These are phyloP conservation scores for Orthosia gracilis DNA, from an alignment of 2,888 invertebrate species.

Conservation along the genomic window DNA sequence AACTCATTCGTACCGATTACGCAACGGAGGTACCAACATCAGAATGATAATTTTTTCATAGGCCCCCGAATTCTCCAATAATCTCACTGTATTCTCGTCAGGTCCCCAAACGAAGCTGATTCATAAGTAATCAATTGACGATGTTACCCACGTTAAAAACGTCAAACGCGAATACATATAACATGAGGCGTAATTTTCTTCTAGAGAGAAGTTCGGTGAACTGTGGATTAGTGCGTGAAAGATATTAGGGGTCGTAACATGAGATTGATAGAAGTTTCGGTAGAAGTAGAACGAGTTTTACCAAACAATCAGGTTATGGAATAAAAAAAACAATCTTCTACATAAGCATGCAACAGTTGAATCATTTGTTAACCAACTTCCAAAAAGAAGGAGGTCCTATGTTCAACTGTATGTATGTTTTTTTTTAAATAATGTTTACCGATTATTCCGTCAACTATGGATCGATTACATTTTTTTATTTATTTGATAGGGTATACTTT, in stretches of 20 bases:
- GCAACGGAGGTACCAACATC: conserved; percentile 12
- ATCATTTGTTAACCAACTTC: too few relatives aligned
- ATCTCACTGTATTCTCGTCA: conserved; percentile 58
- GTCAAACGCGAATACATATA: conserved; percentile 66
- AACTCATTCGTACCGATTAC: conserved; percentile 30
- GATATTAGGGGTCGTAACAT: background rate
- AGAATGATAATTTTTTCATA: conserved; percentile 58
- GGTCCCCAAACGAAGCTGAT: conserved; percentile 48
- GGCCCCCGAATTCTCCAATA: conserved; percentile 43
- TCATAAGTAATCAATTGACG: conserved; percentile 75
- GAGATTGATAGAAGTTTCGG: conserved; percentile 5
- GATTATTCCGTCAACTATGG: too few relatives aligned
- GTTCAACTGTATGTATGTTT: too few relatives aligned
- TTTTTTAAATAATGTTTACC: too few relatives aligned
- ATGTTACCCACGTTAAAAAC: conserved; percentile 67
- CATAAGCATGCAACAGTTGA: too few relatives aligned
- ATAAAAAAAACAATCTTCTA: too few relatives aligned
- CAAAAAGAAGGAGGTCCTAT: too few relatives aligned
- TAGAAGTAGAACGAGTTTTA: too few relatives aligned
- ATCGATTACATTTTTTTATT: too few relatives aligned
- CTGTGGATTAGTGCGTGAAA: conserved; percentile 24
- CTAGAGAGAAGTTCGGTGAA: conserved; percentile 37
- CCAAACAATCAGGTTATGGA: too few relatives aligned
- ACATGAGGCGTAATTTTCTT: conserved; percentile 62
- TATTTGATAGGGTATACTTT: too few relatives aligned